phyloP scores from a whole-genome alignment of 2,113 vertebrate genomes.

The Serinus canaria region DNA sequence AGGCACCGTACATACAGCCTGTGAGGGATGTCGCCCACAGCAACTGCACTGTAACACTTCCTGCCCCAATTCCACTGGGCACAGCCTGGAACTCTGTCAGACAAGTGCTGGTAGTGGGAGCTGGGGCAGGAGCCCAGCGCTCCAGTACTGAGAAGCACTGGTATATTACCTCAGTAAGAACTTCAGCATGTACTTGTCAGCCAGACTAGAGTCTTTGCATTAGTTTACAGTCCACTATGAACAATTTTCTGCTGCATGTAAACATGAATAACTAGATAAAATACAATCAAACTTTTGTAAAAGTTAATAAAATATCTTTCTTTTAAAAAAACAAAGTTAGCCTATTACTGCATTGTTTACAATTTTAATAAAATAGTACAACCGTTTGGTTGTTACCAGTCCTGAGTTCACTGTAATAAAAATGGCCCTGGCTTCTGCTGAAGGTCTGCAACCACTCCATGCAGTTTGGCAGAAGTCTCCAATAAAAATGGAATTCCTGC shows the following conservation, averaged over 20 bases:
- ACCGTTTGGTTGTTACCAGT: conserved; percentile 75
- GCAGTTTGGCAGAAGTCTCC: conserved; percentile 41
- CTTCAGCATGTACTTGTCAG: conserved; percentile 72
- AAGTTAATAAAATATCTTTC: conserved; percentile 84
- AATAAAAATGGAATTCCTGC: neutral
- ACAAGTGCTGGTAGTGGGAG: neutral
- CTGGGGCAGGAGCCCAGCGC: neutral
- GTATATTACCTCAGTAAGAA: conserved; percentile 67
- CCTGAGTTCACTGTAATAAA: conserved; percentile 80
- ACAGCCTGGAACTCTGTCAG: neutral
- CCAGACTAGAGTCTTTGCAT: conserved; percentile 74
- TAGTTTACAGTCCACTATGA: conserved; percentile 83
- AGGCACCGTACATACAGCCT: accelerated
- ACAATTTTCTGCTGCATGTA: conserved; percentile 83
- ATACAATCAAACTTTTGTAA: conserved; percentile 80
- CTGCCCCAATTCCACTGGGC: neutral
- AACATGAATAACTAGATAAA: conserved; percentile 86
- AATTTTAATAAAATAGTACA: conserved; percentile 82
- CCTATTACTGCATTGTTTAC: conserved; percentile 80
- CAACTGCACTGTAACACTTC: accelerated
- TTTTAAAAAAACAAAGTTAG: conserved; percentile 77
- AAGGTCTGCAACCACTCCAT: conserved; percentile 27
- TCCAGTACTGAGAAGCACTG: conserved; percentile 42
- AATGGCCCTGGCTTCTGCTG: conserved; percentile 75
- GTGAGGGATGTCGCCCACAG: accelerated